Percentiles rank a stretch among this genome's conserved stretches.
phyloP scores from a whole-genome alignment of 2,113 vertebrate genomes.

The Columbina picui region DNA sequence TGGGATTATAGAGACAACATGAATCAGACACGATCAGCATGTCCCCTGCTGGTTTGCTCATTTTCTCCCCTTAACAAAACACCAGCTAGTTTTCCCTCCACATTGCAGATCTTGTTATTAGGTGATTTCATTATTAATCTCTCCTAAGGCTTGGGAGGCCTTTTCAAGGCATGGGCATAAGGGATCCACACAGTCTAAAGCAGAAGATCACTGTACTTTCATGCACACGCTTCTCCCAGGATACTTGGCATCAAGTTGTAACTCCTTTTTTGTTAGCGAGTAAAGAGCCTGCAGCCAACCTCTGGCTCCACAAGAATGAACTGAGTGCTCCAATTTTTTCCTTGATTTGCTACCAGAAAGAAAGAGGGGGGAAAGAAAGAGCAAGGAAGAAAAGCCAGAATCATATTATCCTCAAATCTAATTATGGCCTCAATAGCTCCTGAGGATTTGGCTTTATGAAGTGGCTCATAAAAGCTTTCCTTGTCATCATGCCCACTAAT shows the following conservation, averaged over 20 bases:
- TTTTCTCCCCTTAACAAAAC: slow-evolving; percentile 63
- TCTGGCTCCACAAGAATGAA: neutral
- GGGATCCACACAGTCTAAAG: neutral
- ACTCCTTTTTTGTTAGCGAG: neutral
- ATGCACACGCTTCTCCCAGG: neutral
- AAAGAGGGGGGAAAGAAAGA: neutral
- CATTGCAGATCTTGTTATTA: slow-evolving; percentile 11
- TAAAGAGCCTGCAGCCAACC: neutral
- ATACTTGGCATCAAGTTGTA: neutral
- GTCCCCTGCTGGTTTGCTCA: slow-evolving; percentile 74
- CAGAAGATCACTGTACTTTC: neutral
- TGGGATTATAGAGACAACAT: slow-evolving; percentile 65
- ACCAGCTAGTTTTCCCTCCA: neutral
- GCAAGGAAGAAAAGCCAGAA: neutral
- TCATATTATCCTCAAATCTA: slow-evolving; percentile 34
- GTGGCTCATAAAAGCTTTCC: slow-evolving; percentile 3
- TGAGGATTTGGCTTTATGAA: slow-evolving; percentile 25
- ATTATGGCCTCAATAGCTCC: slow-evolving; percentile 32
- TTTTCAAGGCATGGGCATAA: neutral
- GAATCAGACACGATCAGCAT: slow-evolving; percentile 70
- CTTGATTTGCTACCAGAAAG: slow-evolving; percentile 25
- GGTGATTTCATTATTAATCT: slow-evolving; percentile 12
- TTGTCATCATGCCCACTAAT: neutral
- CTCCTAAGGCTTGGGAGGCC: neutral
- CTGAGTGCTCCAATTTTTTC: neutral